A percentile compares a stretch with the other conserved stretches of the same genome.
These are phyloP conservation scores for Astropecten irregularis DNA, from an alignment of 53 echinoderm and acorn worm genomes.

Conservation along the genomic window DNA sequence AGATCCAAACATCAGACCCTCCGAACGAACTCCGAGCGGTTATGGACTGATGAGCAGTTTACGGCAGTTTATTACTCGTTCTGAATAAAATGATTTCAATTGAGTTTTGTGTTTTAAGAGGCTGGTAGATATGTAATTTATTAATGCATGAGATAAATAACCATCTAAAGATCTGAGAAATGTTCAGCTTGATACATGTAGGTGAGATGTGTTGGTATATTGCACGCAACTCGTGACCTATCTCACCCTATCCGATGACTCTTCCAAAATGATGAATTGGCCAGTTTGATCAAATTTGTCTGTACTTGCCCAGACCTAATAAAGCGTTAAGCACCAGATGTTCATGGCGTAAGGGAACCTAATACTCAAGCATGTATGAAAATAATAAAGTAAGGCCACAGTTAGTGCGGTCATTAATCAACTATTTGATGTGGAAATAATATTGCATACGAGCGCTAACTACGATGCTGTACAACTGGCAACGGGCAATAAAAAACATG, in stretches of 20 bases:
- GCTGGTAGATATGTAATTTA: no score
- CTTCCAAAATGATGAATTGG: constrained; percentile 34
- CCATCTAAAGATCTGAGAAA: no score
- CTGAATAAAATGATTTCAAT: no score
- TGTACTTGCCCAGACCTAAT: constrained; percentile 30
- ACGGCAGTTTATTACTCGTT: no score
- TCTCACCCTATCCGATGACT: not conserved
- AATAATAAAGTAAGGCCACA: constrained; percentile 44
- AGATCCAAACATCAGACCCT: no score
- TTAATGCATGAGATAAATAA: no score
- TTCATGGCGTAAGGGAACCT: constrained; percentile 38
- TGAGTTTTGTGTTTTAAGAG: no score
- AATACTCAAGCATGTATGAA: constrained; percentile 38
- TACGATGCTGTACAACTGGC: constrained; percentile 30
- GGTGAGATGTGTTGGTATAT: not conserved
- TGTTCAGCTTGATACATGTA: no score
- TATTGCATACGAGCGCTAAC: constrained; percentile 6
- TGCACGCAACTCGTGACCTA: not conserved
- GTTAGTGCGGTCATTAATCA: constrained; percentile 55
- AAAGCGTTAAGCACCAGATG: constrained; percentile 57
- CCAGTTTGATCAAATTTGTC: constrained; percentile 57
- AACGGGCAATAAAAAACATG: not conserved
- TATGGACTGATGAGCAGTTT: no score
- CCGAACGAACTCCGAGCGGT: no score
- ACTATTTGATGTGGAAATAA: constrained; percentile 53